A percentile compares a stretch with the other conserved stretches of the same genome.
phyloP scores from a whole-genome alignment of 2,113 vertebrate species.

The Catharus bicknelli region DNA sequence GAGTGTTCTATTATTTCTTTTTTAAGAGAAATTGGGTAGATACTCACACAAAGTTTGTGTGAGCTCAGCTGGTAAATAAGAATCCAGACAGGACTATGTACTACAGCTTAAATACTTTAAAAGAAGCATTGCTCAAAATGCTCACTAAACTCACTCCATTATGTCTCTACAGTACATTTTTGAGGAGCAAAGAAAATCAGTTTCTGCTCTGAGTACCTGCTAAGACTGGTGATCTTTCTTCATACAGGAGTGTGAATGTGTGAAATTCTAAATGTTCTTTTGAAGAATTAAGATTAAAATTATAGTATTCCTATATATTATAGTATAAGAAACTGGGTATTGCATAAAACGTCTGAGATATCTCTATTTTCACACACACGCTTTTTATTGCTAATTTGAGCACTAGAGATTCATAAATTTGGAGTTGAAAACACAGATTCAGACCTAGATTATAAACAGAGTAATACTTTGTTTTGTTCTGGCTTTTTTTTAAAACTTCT shows the following conservation, averaged over 20 bases:
- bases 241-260: not conserved
- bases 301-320: not conserved
- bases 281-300: not conserved
- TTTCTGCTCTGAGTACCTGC: not conserved
- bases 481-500: too few species aligned
- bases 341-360: not conserved
- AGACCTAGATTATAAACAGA: not conserved
- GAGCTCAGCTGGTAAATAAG: not conserved
- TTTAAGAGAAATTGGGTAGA: not conserved
- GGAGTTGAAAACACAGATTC: not conserved
- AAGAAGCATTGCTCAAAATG: not conserved
- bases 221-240: not conserved
- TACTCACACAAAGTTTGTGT: not conserved
- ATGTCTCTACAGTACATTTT: not conserved
- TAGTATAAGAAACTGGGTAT: not conserved
- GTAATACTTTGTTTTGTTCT: rapidly evolving
- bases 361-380: rapidly evolving
- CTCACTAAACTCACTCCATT: not conserved
- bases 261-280: not conserved
- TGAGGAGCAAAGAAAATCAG: not conserved
- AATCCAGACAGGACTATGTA: not conserved
- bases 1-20: not conserved
- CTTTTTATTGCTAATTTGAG: not conserved
- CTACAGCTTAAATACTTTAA: not conserved
- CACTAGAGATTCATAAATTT: not conserved